Evolutionary conservation across 2,797 vertebrate species (phyloP).

Genomic region (Clamator glandarius): DNA sequence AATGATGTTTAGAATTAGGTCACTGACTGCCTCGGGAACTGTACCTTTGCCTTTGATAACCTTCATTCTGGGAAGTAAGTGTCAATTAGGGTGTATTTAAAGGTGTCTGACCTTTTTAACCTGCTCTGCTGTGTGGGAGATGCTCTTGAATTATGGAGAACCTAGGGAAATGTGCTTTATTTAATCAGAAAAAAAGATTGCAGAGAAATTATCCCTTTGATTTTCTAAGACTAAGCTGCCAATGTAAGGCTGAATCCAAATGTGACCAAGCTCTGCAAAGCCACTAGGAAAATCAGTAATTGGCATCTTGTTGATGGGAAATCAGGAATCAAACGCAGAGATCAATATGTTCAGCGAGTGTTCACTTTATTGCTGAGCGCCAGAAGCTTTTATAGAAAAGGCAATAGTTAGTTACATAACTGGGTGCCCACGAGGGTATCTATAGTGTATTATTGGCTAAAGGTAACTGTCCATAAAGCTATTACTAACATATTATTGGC

Average conservation of each 20-base stretch:
- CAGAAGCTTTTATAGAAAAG: too few species aligned
- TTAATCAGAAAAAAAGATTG: neutral
- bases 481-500: too few species aligned
- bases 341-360: too few species aligned
- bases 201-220: neutral
- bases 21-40: neutral
- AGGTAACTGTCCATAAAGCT: too few species aligned
- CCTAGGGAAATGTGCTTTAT: neutral
- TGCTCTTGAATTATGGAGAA: neutral
- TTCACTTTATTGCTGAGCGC: too few species aligned
- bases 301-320: too few species aligned
- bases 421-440: too few species aligned
- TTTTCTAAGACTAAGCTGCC: neutral
- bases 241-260: neutral
- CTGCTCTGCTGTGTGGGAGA: neutral
- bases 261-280: neutral
- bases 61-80: neutral
- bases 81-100: constrained; percentile 24
- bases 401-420: too few species aligned
- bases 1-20: neutral
- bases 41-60: neutral
- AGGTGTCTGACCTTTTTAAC: neutral
- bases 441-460: too few species aligned
- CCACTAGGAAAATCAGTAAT: neutral
- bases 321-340: too few species aligned